These are phyloP conservation scores for Rhinolophus sinicus DNA, from an alignment of 2,113 vertebrate species.

Conservation along the genomic window DNA sequence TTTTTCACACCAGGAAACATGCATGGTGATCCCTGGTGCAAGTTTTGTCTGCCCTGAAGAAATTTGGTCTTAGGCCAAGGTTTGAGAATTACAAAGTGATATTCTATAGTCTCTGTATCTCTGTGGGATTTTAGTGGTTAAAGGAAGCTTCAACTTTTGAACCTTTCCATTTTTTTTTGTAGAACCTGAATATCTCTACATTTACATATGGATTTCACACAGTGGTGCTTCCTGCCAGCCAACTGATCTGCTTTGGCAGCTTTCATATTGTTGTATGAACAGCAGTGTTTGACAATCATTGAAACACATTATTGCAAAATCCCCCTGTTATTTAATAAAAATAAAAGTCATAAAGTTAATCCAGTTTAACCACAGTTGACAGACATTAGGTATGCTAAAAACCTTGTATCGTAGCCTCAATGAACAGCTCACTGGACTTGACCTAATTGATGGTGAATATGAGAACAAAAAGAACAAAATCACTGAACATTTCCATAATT, in stretches of 20 bases:
- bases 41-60: background rate
- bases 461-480: conserved; percentile 3
- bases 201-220: background rate
- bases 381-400: background rate
- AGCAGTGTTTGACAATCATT: background rate
- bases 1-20: background rate
- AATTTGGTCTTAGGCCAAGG: background rate
- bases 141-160: background rate
- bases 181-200: background rate
- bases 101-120: background rate
- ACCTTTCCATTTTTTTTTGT: background rate
- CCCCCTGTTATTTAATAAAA: background rate
- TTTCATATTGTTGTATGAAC: background rate
- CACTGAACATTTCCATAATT: background rate
- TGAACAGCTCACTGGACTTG: background rate
- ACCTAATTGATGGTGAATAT: background rate
- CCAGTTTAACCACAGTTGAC: background rate
- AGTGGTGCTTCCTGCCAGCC: background rate
- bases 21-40: background rate
- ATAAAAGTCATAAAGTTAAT: background rate
- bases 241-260: background rate
- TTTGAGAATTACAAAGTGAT: background rate
- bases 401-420: background rate
- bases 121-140: background rate
- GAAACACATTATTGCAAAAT: background rate